Evolutionary conservation across 2,797 vertebrate species (phyloP).

Genomic region (Discoglossus pictus): DNA sequence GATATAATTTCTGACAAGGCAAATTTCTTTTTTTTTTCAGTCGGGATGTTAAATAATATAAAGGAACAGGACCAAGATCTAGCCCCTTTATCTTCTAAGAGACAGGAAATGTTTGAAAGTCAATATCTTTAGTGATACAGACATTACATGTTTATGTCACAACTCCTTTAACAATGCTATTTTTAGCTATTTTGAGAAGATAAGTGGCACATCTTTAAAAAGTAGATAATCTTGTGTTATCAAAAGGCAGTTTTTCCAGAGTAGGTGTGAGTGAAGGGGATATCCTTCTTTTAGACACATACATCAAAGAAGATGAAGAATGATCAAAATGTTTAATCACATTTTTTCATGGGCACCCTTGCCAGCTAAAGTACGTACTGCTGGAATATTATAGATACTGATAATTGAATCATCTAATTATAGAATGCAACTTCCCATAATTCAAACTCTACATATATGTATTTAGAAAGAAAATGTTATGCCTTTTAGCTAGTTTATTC

Average conservation of each 20-base stretch:
- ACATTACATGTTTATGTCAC: too few species aligned
- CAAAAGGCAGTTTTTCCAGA: conserved; percentile 1
- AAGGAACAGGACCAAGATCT: too few species aligned
- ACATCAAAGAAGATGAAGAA: conserved; percentile 28
- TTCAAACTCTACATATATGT: too few species aligned
- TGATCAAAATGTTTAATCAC: conserved; percentile 11
- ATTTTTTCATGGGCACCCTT: background rate
- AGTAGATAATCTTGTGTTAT: conserved; percentile 25
- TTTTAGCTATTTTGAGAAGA: conserved; percentile 6
- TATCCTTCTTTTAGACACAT: conserved; percentile 13
- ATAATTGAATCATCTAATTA: conserved; percentile 3
- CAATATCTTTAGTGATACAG: too few species aligned
- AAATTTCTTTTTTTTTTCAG: too few species aligned
- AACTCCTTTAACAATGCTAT: too few species aligned
- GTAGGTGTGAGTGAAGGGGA: conserved; percentile 13
- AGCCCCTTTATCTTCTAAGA: too few species aligned
- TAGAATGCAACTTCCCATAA: conserved; percentile 15
- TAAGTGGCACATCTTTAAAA: conserved; percentile 25
- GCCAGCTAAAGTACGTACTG: conserved; percentile 18
- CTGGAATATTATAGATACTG: conserved; percentile 7
- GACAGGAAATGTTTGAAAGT: too few species aligned
- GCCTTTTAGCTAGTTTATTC: too few species aligned
- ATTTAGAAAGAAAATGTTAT: too few species aligned
- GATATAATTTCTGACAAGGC: too few species aligned
- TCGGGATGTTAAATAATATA: too few species aligned